Percentiles rank a stretch among this genome's conserved stretches.
phyloP scores from a whole-genome alignment of 2,113 vertebrate species.

The Limnothrissa miodon region DNA sequence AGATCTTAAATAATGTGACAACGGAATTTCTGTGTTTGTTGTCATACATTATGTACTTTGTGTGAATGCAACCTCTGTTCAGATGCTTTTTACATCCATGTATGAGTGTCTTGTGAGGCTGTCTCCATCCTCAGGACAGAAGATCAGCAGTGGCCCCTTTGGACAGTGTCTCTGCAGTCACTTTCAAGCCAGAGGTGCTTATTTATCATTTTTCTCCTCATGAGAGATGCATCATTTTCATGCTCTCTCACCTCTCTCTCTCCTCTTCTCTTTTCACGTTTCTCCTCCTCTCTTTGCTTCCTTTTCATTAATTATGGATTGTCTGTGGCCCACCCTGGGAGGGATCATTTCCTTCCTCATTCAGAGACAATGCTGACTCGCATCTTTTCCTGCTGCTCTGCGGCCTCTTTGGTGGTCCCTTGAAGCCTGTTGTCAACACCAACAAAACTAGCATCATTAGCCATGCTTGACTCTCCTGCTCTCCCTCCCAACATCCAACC shows the following conservation, averaged over 20 bases:
- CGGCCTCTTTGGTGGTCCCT: conserved; percentile 39
- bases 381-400: conserved; percentile 51
- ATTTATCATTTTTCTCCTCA: conserved; percentile 1
- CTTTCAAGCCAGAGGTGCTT: not conserved
- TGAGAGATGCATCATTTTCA: conserved; percentile 16
- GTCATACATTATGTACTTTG: not conserved
- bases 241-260: not conserved
- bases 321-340: conserved; percentile 61
- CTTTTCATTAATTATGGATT: conserved; percentile 68
- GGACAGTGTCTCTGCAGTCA: not conserved
- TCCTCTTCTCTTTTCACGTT: conserved; percentile 24
- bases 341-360: conserved; percentile 68
- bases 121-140: not conserved
- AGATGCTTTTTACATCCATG: too few species aligned
- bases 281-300: conserved; percentile 24
- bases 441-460: conserved; percentile 36
- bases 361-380: conserved; percentile 62
- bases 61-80: too few species aligned
- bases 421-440: conserved; percentile 41
- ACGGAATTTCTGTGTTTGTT: too few species aligned
- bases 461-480: conserved; percentile 43
- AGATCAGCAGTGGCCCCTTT: not conserved
- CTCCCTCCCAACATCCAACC: conserved; percentile 7
- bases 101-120: too few species aligned
- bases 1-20: too few species aligned